Conservation (phyloP, 2,113 vertebrate genomes). For the Nycticryphes semicollaris region DNA sequence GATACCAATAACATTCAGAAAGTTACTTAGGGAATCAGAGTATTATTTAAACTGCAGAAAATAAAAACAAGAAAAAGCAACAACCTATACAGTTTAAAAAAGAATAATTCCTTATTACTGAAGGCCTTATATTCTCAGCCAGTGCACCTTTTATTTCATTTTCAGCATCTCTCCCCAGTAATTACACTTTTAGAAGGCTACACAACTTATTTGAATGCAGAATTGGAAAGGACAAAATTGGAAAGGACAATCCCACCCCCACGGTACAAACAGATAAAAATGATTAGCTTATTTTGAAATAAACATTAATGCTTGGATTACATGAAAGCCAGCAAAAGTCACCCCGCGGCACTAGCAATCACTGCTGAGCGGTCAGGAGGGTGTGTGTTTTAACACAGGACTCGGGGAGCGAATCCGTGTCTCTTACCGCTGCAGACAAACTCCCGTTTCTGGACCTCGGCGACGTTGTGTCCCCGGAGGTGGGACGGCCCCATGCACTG, state of each 20-base stretch:
- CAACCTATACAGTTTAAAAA: neutral
- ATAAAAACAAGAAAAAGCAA: neutral
- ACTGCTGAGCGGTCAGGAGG: accelerated
- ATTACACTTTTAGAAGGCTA: neutral
- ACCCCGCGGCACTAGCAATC: accelerated
- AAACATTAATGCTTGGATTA: neutral
- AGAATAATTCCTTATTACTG: neutral
- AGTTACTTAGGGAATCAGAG: neutral
- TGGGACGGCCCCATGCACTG: slow-evolving; percentile 94
- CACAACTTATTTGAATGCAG: neutral
- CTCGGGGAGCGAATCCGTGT: accelerated
- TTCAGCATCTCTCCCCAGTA: neutral
- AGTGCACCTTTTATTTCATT: neutral
- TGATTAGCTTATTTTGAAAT: neutral
- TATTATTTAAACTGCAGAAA: neutral
- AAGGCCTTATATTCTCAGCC: neutral
- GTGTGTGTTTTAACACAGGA: no score
- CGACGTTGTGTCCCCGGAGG: slow-evolving; percentile 93
- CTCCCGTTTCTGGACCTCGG: slow-evolving; percentile 96
- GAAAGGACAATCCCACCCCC: neutral
- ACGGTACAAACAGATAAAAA: neutral
- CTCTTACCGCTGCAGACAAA: slow-evolving; percentile 92
- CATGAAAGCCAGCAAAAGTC: neutral
- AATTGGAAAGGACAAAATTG: neutral
- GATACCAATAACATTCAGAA: neutral